These are phyloP conservation scores for Nephrotoma flavescens DNA, from an alignment of 2,888 invertebrate species.

Conservation along the genomic window DNA sequence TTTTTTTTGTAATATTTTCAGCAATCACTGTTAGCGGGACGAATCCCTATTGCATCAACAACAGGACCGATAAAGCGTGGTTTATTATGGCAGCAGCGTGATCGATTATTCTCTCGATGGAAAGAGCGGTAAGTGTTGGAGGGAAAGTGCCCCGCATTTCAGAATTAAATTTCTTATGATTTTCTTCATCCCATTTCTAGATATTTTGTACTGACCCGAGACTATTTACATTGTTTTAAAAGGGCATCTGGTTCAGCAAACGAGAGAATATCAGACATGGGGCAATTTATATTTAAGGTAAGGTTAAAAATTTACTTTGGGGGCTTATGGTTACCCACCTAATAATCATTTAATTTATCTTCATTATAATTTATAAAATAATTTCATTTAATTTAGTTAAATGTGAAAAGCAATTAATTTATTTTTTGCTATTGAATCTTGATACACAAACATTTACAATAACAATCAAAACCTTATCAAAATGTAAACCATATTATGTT, in stretches of 20 bases:
- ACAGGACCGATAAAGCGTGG: constrained; percentile 46
- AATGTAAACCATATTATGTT: background rate
- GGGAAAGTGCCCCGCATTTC: background rate
- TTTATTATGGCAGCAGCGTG: constrained; percentile 46
- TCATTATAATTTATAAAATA: background rate
- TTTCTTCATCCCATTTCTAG: constrained; percentile 14
- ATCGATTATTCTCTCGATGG: constrained; percentile 48
- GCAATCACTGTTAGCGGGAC: constrained; percentile 30
- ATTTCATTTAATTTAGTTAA: background rate
- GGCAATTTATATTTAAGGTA: constrained; percentile 50
- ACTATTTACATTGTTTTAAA: constrained; percentile 50
- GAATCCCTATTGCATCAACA: constrained; percentile 34
- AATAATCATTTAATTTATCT: no score
- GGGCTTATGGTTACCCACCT: background rate
- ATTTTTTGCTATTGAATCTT: background rate
- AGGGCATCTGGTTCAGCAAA: constrained; percentile 39
- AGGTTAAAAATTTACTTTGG: constrained; percentile 15
- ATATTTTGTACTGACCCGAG: constrained; percentile 47
- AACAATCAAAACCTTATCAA: background rate
- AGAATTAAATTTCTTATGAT: background rate
- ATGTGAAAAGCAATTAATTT: background rate
- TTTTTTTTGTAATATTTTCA: constrained; percentile 16
- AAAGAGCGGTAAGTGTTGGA: constrained; percentile 37
- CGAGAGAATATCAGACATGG: constrained; percentile 45
- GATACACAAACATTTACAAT: background rate